Evolutionary conservation across 2,113 vertebrate genomes (phyloP).

Genomic region (Hydrochoerus hydrochaeris): DNA sequence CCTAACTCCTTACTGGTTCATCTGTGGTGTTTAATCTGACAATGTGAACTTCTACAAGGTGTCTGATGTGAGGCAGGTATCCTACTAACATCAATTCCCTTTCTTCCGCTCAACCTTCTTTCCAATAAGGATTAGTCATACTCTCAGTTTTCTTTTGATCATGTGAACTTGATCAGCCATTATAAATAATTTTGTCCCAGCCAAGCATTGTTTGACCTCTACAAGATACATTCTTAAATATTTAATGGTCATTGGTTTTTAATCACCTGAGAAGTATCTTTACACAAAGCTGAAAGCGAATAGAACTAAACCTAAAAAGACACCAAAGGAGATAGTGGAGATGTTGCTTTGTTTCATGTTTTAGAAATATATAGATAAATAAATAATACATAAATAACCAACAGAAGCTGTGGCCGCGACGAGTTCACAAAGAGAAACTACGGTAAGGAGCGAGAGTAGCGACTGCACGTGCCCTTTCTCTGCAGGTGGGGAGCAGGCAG

Average conservation of each 20-base stretch:
- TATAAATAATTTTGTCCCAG: background rate
- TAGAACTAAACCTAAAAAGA: background rate
- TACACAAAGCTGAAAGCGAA: background rate
- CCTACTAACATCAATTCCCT: background rate
- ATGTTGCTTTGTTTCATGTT: background rate
- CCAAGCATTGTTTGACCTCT: background rate
- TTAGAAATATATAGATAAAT: background rate
- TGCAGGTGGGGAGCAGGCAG: background rate
- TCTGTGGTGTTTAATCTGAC: background rate
- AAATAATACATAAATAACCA: background rate
- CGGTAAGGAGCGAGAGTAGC: background rate
- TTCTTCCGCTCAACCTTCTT: background rate
- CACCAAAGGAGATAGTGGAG: background rate
- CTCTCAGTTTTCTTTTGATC: background rate
- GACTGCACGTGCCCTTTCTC: background rate
- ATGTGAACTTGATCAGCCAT: background rate
- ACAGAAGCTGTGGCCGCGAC: background rate
- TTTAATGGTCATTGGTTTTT: background rate
- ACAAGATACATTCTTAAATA: background rate
- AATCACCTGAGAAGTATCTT: background rate
- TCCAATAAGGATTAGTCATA: background rate
- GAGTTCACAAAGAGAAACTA: background rate
- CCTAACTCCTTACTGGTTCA: background rate
- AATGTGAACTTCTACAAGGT: accelerated
- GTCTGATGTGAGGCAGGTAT: background rate